These are phyloP conservation scores for Psilopsiagon aymara DNA, from an alignment of 2,113 vertebrate genomes.

Conservation along the genomic window DNA sequence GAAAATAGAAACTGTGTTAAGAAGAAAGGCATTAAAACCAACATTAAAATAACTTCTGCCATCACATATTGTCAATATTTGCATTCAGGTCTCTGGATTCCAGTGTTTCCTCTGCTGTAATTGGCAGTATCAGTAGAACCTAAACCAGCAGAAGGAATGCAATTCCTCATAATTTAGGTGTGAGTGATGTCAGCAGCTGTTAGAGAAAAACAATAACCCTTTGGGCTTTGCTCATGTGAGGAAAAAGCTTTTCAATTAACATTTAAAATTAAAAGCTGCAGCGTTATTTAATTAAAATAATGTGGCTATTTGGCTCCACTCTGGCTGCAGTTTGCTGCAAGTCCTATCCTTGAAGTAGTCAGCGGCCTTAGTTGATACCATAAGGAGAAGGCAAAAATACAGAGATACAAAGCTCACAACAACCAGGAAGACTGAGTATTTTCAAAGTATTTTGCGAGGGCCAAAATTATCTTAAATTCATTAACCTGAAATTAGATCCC, in stretches of 20 bases:
- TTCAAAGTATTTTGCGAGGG: background rate
- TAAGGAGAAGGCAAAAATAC: background rate
- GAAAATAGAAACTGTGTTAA: background rate
- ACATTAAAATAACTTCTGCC: background rate
- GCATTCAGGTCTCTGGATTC: background rate
- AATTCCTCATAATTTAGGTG: background rate
- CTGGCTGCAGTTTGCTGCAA: background rate
- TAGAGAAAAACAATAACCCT: background rate
- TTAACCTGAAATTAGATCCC: background rate
- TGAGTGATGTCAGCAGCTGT: background rate
- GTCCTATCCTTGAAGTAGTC: background rate
- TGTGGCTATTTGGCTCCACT: background rate
- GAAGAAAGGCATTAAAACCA: background rate
- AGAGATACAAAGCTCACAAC: background rate
- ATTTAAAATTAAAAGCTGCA: conserved; percentile 33
- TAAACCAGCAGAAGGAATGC: background rate
- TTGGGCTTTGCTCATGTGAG: background rate
- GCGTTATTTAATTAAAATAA: conserved; percentile 35
- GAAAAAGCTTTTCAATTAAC: conserved; percentile 24
- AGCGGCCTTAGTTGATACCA: background rate
- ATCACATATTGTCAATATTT: background rate
- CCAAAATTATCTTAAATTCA: conserved; percentile 1
- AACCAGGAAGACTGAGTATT: background rate
- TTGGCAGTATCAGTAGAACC: background rate
- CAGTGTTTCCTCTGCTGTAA: background rate